These are phyloP conservation scores for Haemorhous mexicanus DNA, from an alignment of 2,113 vertebrate genomes.

Conservation along the genomic window DNA sequence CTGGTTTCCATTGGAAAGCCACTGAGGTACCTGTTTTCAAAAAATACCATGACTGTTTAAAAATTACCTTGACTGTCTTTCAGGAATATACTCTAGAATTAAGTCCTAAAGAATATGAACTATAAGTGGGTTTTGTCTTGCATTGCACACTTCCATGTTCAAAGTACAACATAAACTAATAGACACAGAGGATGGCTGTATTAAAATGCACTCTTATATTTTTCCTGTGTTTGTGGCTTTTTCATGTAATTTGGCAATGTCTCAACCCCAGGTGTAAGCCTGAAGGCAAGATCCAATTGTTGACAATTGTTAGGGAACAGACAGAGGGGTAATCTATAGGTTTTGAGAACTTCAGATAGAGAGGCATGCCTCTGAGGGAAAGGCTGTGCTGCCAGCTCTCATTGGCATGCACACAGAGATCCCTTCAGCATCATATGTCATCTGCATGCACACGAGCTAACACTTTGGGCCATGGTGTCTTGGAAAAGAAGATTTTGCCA, in stretches of 20 bases:
- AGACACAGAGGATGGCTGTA: neutral
- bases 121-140: neutral
- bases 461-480: neutral
- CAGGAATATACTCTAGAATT: neutral
- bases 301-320: neutral
- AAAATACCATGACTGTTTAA: neutral
- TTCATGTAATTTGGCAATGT: neutral
- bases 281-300: neutral
- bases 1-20: neutral
- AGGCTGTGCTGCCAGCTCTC: neutral
- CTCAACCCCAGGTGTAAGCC: neutral
- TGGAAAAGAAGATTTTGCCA: neutral
- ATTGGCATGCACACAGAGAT: neutral
- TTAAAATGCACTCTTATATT: neutral
- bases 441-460: neutral
- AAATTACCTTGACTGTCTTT: neutral
- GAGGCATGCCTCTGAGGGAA: neutral
- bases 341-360: neutral
- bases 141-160: neutral
- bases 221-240: neutral
- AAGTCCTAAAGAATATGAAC: neutral
- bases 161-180: fast-evolving
- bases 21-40: neutral
- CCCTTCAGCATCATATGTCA: neutral
- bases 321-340: neutral